Percentiles rank a stretch among this genome's conserved stretches.
Evolutionary conservation across 2,113 vertebrate genomes (phyloP).

Genomic region (Rhinichthys klamathensis): DNA sequence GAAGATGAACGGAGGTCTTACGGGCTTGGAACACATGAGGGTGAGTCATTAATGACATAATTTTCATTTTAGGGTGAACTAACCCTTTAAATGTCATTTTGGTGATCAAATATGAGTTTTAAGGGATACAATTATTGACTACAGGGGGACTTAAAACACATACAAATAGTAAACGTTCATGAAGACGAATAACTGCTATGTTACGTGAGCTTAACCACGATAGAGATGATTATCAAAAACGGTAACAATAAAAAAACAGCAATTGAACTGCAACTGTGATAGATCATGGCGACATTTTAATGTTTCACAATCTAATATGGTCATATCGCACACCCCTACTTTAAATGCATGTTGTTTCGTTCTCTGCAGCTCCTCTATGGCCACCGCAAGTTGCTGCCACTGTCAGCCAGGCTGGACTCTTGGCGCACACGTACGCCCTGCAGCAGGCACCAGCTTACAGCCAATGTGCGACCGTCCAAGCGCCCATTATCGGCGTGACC

Average conservation of each 20-base stretch:
- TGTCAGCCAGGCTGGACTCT: conserved; percentile 87
- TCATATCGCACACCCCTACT: background rate
- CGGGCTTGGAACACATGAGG: no score
- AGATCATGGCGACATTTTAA: background rate
- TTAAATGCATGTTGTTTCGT: background rate
- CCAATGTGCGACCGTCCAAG: conserved; percentile 89
- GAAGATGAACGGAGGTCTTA: no score
- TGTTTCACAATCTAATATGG: background rate
- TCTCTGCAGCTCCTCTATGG: conserved; percentile 86
- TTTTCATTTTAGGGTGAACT: no score
- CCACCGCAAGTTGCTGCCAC: conserved; percentile 81
- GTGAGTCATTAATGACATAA: no score
- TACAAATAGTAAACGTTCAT: no score
- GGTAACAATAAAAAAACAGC: background rate
- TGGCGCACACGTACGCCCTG: conserved; percentile 89
- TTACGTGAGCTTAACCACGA: background rate
- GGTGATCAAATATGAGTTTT: no score
- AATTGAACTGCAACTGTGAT: background rate
- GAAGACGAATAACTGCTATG: background rate
- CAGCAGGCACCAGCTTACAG: conserved; percentile 89
- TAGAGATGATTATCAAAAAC: background rate
- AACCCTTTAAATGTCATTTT: no score
- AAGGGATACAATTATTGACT: no score
- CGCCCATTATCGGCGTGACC: conserved; percentile 90
- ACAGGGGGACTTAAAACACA: no score